These are phyloP conservation scores for Salvator merianae DNA, from an alignment of 2,113 vertebrate genomes.

Conservation along the genomic window DNA sequence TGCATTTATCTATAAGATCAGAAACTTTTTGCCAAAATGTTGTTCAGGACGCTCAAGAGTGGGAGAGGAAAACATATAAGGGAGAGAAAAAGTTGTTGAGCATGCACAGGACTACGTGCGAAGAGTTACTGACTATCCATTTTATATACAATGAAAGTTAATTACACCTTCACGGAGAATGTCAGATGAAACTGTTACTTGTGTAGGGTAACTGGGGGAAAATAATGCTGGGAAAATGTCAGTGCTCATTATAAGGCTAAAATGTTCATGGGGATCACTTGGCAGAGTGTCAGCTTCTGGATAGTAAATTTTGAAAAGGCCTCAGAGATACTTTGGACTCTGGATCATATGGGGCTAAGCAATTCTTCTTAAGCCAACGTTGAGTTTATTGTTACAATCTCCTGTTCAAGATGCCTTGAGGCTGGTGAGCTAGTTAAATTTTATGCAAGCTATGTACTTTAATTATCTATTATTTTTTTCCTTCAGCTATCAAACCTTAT, in stretches of 20 bases:
- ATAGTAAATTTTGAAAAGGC: conserved; percentile 16
- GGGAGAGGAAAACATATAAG: background rate
- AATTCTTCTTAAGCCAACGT: background rate
- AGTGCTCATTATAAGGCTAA: conserved; percentile 20
- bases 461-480: background rate
- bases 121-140: background rate
- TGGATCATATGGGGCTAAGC: background rate
- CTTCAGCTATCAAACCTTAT: background rate
- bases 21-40: background rate
- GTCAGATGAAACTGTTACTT: background rate
- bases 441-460: background rate
- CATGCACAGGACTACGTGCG: background rate
- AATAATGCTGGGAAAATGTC: conserved; percentile 23
- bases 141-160: conserved; percentile 7
- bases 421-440: background rate
- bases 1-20: background rate
- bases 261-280: conserved; percentile 2
- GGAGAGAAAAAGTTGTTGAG: background rate
- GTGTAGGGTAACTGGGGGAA: background rate
- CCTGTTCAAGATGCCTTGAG: background rate
- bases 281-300: background rate
- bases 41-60: background rate
- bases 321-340: background rate
- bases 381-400: background rate
- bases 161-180: conserved; percentile 4